Base-by-base conservation (phyloP, 2,888 invertebrate species). In the Andrena fulva region DNA sequence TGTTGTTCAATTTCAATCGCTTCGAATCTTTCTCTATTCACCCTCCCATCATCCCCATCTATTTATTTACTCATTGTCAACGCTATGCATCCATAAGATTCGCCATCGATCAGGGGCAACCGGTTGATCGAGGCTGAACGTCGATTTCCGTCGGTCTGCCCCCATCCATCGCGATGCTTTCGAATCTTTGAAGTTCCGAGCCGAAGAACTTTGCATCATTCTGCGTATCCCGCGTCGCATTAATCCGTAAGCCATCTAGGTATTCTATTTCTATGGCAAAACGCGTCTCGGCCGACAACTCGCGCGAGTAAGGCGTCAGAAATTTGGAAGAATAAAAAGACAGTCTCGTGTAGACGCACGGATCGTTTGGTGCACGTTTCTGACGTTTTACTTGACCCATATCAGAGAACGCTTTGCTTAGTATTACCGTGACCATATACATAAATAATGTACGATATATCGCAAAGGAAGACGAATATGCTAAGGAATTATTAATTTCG, bases 81-180 rank as follows among this genome's bases (percentile, higher is more conserved):
- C 50, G n/a, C 29, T 16, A 12, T 5, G 27, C 54, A 54, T 42
- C 16, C 33, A 59, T 10, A 67, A 29, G n/a, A 70, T 84, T 66
- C 27, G 33, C 24, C 31, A 31, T 66, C 67, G 59, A 69, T 27
- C 68, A 76, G 29, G 50, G 76, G 78, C 84, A 84, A 85, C 82
- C 79, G 35, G 71, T 80, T 54, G 67, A 87, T 88, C 88, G 87
- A 85, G 48, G 7, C 12, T 29, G 20, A 52, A 42, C 29, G 42
- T 89, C 85, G 85, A 87, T 87, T 77, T 80, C 29, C 76, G 12
- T 73, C 29, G 80, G 78, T 87, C 31, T 80, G 77, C 63, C 75
- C 10, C 75, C 10, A 5, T 3, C 20, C 27, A 12, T 20, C 24
- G 24, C 35, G 50, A 67, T 24, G 10, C 29, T 33, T 31, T 29